Base-by-base conservation (phyloP, 2,113 vertebrate genomes). In the Microcebus griseorufus region DNA sequence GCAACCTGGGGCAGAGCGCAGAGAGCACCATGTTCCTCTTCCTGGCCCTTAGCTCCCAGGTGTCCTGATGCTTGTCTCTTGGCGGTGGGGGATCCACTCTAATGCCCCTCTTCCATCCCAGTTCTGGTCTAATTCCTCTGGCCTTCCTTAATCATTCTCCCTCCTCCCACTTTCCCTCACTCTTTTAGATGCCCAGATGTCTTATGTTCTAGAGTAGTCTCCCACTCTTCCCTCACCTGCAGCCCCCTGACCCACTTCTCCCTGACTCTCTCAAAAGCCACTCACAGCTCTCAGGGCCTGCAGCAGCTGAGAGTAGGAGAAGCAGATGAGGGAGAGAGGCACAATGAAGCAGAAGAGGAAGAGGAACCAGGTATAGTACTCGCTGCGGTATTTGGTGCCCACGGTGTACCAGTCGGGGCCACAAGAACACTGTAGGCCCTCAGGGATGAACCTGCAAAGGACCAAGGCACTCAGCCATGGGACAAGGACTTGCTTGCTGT, bases 331-430 rank as follows among this genome's bases (percentile, higher is more conserved):
- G 85, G 86, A 87, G 4, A 99, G 98, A 0, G 99, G 99, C 0
- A 97, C 9, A 5, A 99, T 80, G 98, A 99, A 99, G 97, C 99
- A 99, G 93, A 99, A 99, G 86, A 99, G 42, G 93, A 99, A 97
- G 69, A 99, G 98, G 98, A 99, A 99, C 97, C 98, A 97, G 4
- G 98, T 98, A 82, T 99, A 99, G 96, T 98, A 99, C 96, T 98
- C 98, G 22, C 98, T 99, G 96, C 90, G 90, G 53, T 98, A 99
- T n/a, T 99, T 99, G 94, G 98, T 99, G 20, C 98, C 99, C 79
- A 99, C 98, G 0, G 99, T 99, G 98, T 99, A 99, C 99, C 99
- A 99, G 98, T 99, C 99, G 0, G 99, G 99, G 29, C 99, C 99
- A 0, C 99, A 99, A 69, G 99, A 98, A 76, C 99, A 99, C 88